phyloP scores from a whole-genome alignment of 2,797 vertebrate genomes.

The Sebastes trivittatus region DNA sequence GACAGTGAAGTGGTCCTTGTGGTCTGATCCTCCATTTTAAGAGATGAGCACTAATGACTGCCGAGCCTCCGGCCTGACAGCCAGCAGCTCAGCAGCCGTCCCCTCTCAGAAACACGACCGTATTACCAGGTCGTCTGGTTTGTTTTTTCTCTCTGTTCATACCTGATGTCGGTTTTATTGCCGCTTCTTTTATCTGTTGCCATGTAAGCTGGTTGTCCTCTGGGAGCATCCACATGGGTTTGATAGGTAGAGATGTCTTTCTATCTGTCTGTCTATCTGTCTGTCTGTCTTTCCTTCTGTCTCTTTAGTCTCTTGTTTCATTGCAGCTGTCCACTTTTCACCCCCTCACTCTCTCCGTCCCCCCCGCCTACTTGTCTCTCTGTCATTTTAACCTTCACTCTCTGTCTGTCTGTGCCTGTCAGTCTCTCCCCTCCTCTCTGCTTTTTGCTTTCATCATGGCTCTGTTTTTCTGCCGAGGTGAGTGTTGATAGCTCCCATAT shows the following conservation, averaged over 20 bases:
- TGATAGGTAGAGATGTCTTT: slow-evolving; percentile 28
- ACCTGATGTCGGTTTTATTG: background rate
- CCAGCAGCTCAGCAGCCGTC: background rate
- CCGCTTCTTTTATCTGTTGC: slow-evolving; percentile 9
- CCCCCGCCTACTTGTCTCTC: slow-evolving; percentile 48
- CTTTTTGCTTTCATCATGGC: slow-evolving; percentile 64
- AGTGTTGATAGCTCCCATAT: slow-evolving; percentile 75
- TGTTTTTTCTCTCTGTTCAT: slow-evolving; percentile 1
- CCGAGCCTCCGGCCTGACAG: slow-evolving; percentile 26
- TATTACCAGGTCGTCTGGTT: background rate
- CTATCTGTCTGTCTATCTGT: slow-evolving; percentile 15
- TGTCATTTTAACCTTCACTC: slow-evolving; percentile 75
- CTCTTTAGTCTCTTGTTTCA: slow-evolving; percentile 52
- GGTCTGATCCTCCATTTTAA: slow-evolving; percentile 33
- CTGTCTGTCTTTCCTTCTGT: slow-evolving; percentile 19
- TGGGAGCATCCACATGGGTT: slow-evolving; percentile 13
- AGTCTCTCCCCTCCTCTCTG: slow-evolving; percentile 45
- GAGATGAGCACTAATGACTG: slow-evolving; percentile 31
- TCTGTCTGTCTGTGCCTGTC: slow-evolving; percentile 65
- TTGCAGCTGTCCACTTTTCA: slow-evolving; percentile 59
- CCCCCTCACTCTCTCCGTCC: slow-evolving; percentile 22
- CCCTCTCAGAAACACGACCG: background rate
- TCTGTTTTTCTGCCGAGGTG: slow-evolving; percentile 66
- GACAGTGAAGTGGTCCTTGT: slow-evolving; percentile 35
- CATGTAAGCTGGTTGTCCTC: slow-evolving; percentile 9